Conservation (phyloP, 2,797 vertebrate species). For the Odontamblyopus rebecca region DNA sequence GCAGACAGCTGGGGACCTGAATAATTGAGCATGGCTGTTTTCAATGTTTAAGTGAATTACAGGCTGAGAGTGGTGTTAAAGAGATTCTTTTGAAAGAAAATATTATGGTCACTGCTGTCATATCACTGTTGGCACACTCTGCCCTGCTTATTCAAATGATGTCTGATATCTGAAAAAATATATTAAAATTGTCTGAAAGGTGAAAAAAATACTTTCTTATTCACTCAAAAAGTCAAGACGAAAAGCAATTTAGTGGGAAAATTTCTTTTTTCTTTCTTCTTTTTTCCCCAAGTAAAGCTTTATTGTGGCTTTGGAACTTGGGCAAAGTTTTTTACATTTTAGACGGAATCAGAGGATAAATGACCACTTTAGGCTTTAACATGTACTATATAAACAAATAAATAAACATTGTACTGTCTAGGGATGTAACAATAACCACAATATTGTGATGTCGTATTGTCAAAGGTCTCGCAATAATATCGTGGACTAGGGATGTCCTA, state of each 20-base stretch:
- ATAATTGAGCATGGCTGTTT: conserved; percentile 70
- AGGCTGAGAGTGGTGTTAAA: conserved; percentile 51
- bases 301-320: background rate
- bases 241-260: background rate
- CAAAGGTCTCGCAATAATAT: too few species aligned
- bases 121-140: background rate
- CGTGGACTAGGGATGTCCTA: too few species aligned
- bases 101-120: conserved; percentile 46
- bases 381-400: too few species aligned
- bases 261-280: background rate
- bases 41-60: conserved; percentile 73
- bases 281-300: background rate
- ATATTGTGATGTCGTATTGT: too few species aligned
- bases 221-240: background rate
- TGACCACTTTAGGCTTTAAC: too few species aligned
- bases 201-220: background rate
- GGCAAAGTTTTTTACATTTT: background rate
- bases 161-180: background rate
- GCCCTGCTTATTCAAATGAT: too few species aligned
- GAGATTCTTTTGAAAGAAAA: conserved; percentile 45
- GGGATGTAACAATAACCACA: too few species aligned
- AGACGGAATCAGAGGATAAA: background rate
- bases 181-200: background rate
- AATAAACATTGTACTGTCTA: too few species aligned
- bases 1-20: conserved; percentile 58